Evolutionary conservation across 1,140 invertebrate species (phyloP).

Genomic region (Drosophila santomea): DNA sequence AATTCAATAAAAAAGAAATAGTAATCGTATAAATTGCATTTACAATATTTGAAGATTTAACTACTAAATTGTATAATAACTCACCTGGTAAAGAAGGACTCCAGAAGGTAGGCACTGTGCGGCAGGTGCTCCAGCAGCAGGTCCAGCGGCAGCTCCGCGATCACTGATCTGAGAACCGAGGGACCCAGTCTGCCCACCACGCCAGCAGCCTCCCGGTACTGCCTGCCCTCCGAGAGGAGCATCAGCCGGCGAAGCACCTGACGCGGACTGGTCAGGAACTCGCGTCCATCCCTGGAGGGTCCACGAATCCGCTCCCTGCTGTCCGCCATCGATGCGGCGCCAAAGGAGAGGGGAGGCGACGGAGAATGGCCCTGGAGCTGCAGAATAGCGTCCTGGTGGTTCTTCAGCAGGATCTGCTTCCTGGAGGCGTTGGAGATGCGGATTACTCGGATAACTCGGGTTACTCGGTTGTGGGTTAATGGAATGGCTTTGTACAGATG

Average conservation of each 20-base stretch:
- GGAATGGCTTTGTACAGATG: conserved; percentile 65
- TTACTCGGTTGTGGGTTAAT: conserved; percentile 42
- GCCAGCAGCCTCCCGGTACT: conserved; percentile 92
- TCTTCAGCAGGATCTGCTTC: conserved; percentile 77
- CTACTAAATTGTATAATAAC: background rate
- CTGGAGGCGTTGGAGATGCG: conserved; percentile 43
- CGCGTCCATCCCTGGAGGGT: conserved; percentile 85
- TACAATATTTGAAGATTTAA: background rate
- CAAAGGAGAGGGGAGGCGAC: conserved; percentile 28
- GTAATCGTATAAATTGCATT: no score
- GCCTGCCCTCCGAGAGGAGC: conserved; percentile 90
- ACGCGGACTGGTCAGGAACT: conserved; percentile 90
- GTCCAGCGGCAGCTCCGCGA: conserved; percentile 93
- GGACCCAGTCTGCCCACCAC: conserved; percentile 91
- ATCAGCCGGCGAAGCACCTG: conserved; percentile 90
- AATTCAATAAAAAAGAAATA: background rate
- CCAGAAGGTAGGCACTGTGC: conserved; percentile 92
- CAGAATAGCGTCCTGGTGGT: conserved; percentile 72
- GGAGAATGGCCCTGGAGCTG: conserved; percentile 36
- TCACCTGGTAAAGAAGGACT: conserved; percentile 92
- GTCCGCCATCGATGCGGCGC: conserved; percentile 85
- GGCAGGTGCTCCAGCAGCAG: conserved; percentile 94
- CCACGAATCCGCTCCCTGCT: conserved; percentile 86
- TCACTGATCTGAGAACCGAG: conserved; percentile 89
- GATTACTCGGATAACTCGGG: conserved; percentile 22